Evolutionary conservation across 2,797 vertebrate species (phyloP).

Genomic region (Spea hammondii): DNA sequence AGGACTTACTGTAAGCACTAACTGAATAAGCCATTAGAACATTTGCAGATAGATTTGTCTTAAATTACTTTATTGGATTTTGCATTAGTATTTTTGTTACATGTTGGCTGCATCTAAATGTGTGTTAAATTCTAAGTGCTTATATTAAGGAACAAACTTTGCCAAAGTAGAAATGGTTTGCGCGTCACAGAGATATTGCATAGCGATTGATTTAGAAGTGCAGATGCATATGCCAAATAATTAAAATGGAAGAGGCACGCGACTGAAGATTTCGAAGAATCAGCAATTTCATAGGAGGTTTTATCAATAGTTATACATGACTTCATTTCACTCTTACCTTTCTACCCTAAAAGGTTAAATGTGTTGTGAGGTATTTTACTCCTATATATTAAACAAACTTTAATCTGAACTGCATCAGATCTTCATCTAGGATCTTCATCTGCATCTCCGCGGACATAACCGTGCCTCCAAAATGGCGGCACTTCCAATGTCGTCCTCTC

Average conservation of each 20-base stretch:
- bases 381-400: no score
- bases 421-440: no score
- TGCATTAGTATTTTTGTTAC: constrained; percentile 59
- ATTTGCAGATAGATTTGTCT: constrained; percentile 50
- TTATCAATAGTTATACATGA: background rate
- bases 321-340: no score
- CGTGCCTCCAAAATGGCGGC: no score
- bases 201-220: constrained; percentile 65
- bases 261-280: background rate
- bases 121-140: constrained; percentile 55
- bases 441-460: no score
- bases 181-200: constrained; percentile 61
- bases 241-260: constrained; percentile 27
- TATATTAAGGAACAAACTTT: constrained; percentile 55
- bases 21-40: constrained; percentile 42
- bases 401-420: no score
- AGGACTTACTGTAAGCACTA: constrained; percentile 51
- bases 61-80: constrained; percentile 53
- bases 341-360: no score
- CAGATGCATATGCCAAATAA: constrained; percentile 59
- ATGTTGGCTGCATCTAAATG: constrained; percentile 57
- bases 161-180: constrained; percentile 55
- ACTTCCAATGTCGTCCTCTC: no score
- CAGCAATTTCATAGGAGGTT: background rate
- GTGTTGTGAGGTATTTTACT: no score